Conservation (phyloP, 2,888 invertebrate species). For the Cryptosula pallasiana region DNA sequence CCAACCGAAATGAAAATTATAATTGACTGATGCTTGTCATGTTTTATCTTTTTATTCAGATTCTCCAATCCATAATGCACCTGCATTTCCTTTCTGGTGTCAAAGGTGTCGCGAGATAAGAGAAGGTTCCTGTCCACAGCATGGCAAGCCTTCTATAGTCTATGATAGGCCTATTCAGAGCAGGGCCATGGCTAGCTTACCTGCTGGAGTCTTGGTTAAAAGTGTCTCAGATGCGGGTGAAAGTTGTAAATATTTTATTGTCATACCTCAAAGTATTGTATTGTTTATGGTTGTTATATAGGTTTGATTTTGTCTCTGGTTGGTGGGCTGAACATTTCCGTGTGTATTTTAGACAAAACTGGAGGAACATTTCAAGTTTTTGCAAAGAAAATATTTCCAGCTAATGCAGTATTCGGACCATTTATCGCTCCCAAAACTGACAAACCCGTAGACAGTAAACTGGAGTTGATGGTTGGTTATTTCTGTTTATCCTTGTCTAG, state of each 20-base stretch:
- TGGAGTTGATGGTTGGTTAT: neutral
- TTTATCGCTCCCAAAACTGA: neutral
- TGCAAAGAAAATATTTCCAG: neutral
- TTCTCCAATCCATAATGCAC: no score
- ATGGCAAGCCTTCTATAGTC: neutral
- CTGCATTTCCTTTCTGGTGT: neutral
- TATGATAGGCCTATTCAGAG: neutral
- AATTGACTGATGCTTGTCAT: no score
- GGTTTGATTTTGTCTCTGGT: no score
- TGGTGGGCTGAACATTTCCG: no score
- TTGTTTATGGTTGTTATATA: neutral
- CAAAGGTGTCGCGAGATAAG: constrained; percentile 6
- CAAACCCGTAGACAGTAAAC: no score
- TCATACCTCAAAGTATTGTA: neutral
- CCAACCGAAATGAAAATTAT: no score
- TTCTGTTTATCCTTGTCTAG: neutral
- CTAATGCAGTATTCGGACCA: constrained; percentile 10
- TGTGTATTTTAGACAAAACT: no score
- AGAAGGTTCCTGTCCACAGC: neutral
- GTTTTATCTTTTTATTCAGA: no score
- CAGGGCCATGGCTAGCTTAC: constrained; percentile 4
- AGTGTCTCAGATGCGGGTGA: no score
- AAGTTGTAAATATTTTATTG: no score
- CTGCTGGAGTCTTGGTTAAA: neutral
- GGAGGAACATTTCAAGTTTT: no score